Percentiles rank a stretch among this genome's conserved stretches.
Evolutionary conservation across 2,113 vertebrate genomes (phyloP).

Genomic region (Oplegnathus fasciatus): DNA sequence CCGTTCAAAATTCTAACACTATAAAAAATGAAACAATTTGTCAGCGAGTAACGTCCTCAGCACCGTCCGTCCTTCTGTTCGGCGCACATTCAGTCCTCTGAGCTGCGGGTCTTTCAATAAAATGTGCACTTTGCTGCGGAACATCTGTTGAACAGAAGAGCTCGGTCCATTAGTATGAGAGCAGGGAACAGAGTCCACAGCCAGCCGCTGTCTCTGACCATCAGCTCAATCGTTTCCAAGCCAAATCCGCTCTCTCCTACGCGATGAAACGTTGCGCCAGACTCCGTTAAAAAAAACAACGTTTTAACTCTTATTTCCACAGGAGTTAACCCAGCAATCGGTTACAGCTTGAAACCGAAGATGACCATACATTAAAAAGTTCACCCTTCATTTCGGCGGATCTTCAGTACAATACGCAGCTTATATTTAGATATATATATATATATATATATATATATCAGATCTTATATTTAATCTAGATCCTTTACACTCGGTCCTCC

Average conservation of each 20-base stretch:
- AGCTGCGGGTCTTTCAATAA: neutral
- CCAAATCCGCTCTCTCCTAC: neutral
- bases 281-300: neutral
- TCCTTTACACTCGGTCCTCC: neutral
- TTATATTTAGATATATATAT: no score
- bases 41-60: neutral
- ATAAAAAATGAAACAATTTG: fast-evolving
- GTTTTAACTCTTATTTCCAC: neutral
- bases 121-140: neutral
- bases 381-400: neutral
- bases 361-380: fast-evolving
- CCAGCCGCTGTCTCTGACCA: neutral
- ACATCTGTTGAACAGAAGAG: neutral
- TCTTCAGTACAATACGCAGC: no score
- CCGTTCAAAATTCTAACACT: constrained; percentile 15
- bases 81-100: neutral
- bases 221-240: no score
- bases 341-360: neutral
- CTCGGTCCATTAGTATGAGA: neutral
- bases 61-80: fast-evolving
- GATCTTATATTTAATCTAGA: no score
- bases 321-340: fast-evolving
- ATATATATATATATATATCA: no score
- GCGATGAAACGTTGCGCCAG: neutral
- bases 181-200: neutral